phyloP scores from a whole-genome alignment of 2,888 invertebrate genomes.

The Elgonia sp. region DNA sequence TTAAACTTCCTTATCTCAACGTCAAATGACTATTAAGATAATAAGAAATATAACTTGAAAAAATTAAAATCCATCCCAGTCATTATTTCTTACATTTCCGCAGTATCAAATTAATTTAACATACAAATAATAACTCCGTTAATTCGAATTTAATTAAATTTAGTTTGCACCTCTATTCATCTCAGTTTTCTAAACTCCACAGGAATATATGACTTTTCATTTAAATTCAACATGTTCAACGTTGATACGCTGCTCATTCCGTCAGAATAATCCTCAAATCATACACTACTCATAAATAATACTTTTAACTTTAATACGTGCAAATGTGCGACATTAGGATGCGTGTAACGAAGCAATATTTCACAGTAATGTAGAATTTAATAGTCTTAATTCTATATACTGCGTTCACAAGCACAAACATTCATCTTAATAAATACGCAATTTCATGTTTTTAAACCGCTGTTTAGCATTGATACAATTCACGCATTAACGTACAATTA shows the following conservation, averaged over 20 bases:
- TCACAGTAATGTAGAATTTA: constrained; percentile 35
- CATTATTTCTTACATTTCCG: not conserved
- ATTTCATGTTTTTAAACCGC: constrained; percentile 18
- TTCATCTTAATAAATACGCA: constrained; percentile 30
- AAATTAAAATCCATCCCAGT: not conserved
- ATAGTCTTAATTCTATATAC: constrained; percentile 47
- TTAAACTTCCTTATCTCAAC: not conserved
- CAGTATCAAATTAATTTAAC: not conserved
- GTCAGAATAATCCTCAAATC: constrained; percentile 12
- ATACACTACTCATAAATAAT: constrained; percentile 20
- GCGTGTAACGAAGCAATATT: constrained; percentile 38
- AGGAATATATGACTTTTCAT: not conserved
- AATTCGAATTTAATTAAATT: not conserved
- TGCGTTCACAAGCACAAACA: constrained; percentile 3
- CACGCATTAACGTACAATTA: too few relatives aligned
- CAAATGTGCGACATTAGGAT: constrained; percentile 36
- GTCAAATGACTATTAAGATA: not conserved
- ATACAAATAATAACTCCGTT: too few relatives aligned
- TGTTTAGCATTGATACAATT: constrained; percentile 28
- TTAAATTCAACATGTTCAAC: constrained; percentile 7
- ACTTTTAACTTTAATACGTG: constrained; percentile 33
- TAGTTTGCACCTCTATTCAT: not conserved
- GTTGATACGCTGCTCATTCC: not conserved
- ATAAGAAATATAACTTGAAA: not conserved
- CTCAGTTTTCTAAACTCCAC: not conserved